Base-by-base conservation (phyloP, 1,140 invertebrate genomes). In the Littorina saxatilis region DNA sequence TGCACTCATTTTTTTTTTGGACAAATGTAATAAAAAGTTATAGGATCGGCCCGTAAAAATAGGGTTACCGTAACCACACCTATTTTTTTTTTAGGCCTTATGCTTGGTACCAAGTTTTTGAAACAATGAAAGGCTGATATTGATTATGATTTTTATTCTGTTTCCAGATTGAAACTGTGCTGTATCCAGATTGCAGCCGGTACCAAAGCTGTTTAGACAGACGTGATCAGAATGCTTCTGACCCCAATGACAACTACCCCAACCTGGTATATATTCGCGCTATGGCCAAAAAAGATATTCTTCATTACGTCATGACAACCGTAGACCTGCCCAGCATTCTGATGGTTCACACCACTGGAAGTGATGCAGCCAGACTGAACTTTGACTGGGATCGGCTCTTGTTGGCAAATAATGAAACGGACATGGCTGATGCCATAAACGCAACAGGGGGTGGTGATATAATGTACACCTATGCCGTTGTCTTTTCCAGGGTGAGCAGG, bases 221-320 rank as follows among this genome's bases (percentile, higher is more conserved):
- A 32, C 3, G 27, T 17, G 5, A 35, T 15, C 29, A 77, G 13
- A 66, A 47, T 50, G 52, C 27, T n/a, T 40, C 76, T n/a, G 40
- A 15, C 0, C 20, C 74, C 32, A 81, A 83, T 76, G 63, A 39
- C 47, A 81, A 70, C 61, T 79, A 66, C 50, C 29, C 76, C 39
- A 86, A 83, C 47, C 32, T 89, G 23, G 85, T 85, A 15, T 87
- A 88, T 70, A 63, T 86, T n/a, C 82, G 79, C 58, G 85, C 88
- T 37, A 58, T 39, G 5, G 83, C 82, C 20, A 37, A 79, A 13
- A 20, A 75, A 20, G 82, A 88, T 80, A 83, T 78, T 23, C 78
- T 88, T 68, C 86, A 87, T 66, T 89, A 85, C 83, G 58, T 86
- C 7, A 63, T 88, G 55, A 85, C 85, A 58, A 79, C 85, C 13